Conservation (phyloP, 1,140 invertebrate species). For the Microplitis demolitor region DNA sequence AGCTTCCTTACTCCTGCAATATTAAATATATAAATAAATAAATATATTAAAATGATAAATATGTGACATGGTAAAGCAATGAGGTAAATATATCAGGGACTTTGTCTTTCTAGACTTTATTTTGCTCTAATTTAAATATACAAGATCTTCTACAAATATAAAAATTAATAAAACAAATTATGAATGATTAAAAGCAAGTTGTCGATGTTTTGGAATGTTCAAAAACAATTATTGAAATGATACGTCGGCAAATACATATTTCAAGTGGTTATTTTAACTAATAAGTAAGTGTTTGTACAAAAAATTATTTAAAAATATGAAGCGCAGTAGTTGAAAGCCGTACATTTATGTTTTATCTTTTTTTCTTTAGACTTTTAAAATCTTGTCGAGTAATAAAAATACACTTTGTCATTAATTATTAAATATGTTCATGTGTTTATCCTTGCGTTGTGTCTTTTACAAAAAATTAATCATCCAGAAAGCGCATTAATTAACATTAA, state of each 20-base stretch:
- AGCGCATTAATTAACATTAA: too few relatives aligned
- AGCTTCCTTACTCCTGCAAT: not conserved
- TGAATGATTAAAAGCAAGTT: conserved; percentile 49
- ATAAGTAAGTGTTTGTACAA: too few relatives aligned
- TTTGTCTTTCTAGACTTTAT: conserved; percentile 63
- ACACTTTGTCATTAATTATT: not conserved
- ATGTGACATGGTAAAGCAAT: conserved; percentile 12
- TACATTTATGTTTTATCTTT: conserved; percentile 11
- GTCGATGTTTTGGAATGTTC: conserved; percentile 53
- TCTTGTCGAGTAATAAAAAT: conserved; percentile 20
- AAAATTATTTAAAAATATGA: conserved; percentile 23
- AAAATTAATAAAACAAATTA: conserved; percentile 43
- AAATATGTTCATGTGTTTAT: too few relatives aligned
- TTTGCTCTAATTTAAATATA: conserved; percentile 61
- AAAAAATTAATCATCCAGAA: too few relatives aligned
- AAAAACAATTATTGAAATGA: conserved; percentile 41
- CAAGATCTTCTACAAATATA: conserved; percentile 60
- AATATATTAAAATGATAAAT: conserved; percentile 9
- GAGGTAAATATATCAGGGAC: conserved; percentile 18
- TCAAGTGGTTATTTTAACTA: too few relatives aligned
- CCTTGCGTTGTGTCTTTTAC: too few relatives aligned
- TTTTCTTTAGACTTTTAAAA: not conserved
- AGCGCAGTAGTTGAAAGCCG: conserved; percentile 28
- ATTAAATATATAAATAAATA: not conserved
- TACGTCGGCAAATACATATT: conserved; percentile 31